phyloP scores from a whole-genome alignment of 2,797 vertebrate genomes.

The Gallinago solitaria region DNA sequence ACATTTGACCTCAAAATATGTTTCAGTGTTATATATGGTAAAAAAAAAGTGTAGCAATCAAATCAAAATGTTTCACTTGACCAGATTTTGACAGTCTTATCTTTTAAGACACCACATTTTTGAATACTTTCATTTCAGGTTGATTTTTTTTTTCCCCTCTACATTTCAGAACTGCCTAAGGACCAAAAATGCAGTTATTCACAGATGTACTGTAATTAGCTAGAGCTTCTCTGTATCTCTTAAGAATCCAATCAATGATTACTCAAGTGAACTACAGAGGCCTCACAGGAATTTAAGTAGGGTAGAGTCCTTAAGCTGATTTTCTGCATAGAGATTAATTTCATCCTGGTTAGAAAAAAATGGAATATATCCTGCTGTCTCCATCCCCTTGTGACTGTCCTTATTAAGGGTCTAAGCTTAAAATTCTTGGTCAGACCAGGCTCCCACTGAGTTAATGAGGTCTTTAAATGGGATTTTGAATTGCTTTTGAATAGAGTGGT shows the following conservation, averaged over 20 bases:
- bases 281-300: slow-evolving; percentile 9
- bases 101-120: background rate
- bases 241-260: slow-evolving; percentile 33
- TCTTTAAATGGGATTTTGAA: background rate
- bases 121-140: background rate
- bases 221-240: background rate
- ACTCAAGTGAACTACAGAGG: background rate
- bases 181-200: background rate
- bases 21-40: background rate
- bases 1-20: background rate
- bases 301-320: slow-evolving; percentile 14
- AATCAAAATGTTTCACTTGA: slow-evolving; percentile 14
- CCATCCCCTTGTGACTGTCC: background rate
- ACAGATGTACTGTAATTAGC: slow-evolving; percentile 37
- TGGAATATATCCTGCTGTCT: background rate
- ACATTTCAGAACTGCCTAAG: background rate
- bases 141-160: background rate
- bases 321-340: slow-evolving; percentile 48
- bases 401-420: slow-evolving; percentile 21
- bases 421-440: background rate
- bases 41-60: background rate
- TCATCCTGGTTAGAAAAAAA: background rate
- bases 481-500: background rate
- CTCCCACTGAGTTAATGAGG: background rate
- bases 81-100: background rate